Base-by-base conservation (phyloP, 2,797 vertebrate species). In the Gymnothorax reevesii region DNA sequence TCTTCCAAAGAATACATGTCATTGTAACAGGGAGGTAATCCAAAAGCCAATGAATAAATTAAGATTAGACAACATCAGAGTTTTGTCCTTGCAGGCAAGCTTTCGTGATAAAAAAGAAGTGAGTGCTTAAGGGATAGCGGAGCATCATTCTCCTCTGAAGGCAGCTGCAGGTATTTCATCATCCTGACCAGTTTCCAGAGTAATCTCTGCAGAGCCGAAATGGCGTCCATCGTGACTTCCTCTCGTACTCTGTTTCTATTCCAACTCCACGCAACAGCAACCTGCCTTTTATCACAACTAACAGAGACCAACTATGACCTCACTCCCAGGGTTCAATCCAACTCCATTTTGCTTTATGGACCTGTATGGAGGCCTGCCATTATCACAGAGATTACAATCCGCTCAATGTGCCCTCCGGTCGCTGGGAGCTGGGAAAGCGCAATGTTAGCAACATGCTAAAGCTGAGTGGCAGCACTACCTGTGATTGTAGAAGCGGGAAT, bases 231-330 rank as follows among this genome's bases (percentile, higher is more conserved):
- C 82, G 91, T 92, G 93, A 92, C 90, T 91, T 89, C 90, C 88
- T 87, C 86, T 91, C 89, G 87, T 86, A 91, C 73, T 33, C 60
- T 2, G n/a, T 88, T 89, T 90, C 88, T 91, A 90, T 3, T 73
- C 73, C 83, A 33, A 84, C 88, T 90, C 93, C 89, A 83, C 86
- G 86, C 87, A 89, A 87, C 83, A 92, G 91, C 91, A 92, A 89
- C 1, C 33, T 91, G 90, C 92, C 91, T 93, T 84, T 94, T 92
- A 94, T 92, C 90, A 89, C 90, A 90, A 90, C 90, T 86, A 91
- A 88, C 90, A 93, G 90, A 75, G 90, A 75, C 87, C 88, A 69
- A 85, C 86, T 88, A 88, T 92, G 93, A 94, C 92, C 93, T 90
- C 86, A 64, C 90, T 89, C 86, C 90, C 87, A 69, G 91, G 89